These are phyloP conservation scores for Koerneria pararmatus DNA, from an alignment of 2,888 invertebrate genomes.

Conservation along the genomic window DNA sequence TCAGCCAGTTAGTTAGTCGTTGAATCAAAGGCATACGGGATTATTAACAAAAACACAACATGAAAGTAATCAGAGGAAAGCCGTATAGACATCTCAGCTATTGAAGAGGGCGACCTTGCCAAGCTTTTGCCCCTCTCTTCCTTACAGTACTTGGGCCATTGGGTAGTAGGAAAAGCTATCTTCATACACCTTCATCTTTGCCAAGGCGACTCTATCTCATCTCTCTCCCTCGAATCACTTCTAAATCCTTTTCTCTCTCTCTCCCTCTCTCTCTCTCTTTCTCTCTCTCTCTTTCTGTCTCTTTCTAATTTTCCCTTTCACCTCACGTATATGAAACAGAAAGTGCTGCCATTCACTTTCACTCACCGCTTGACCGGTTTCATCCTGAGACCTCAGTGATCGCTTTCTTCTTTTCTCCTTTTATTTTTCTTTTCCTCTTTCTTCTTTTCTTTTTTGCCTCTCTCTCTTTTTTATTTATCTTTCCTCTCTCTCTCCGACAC, in stretches of 20 bases:
- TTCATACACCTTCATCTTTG: background rate
- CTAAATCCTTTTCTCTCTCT: background rate
- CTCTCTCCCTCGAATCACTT: background rate
- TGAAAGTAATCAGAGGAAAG: no score
- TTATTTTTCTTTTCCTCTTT: constrained; percentile 9
- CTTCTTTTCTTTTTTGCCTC: constrained; percentile 10
- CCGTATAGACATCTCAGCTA: background rate
- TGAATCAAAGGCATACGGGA: no score
- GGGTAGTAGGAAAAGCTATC: no score
- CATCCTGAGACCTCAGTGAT: background rate
- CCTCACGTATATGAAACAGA: background rate
- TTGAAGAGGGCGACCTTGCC: background rate
- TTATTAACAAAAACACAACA: no score
- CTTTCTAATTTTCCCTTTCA: background rate
- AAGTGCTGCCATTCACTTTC: background rate
- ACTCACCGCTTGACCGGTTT: background rate
- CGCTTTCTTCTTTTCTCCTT: constrained; percentile 7
- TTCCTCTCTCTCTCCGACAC: background rate
- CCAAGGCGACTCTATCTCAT: background rate
- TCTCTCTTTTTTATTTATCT: constrained; percentile 5
- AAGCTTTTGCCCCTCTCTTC: background rate
- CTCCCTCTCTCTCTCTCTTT: background rate
- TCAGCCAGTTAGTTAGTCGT: no score
- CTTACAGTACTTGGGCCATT: no score
- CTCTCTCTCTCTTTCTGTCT: background rate